Evolutionary conservation across 2,888 invertebrate species (phyloP), one percentile per base, ranked within the genome.

Genomic region (Polydesmus complanatus): DNA sequence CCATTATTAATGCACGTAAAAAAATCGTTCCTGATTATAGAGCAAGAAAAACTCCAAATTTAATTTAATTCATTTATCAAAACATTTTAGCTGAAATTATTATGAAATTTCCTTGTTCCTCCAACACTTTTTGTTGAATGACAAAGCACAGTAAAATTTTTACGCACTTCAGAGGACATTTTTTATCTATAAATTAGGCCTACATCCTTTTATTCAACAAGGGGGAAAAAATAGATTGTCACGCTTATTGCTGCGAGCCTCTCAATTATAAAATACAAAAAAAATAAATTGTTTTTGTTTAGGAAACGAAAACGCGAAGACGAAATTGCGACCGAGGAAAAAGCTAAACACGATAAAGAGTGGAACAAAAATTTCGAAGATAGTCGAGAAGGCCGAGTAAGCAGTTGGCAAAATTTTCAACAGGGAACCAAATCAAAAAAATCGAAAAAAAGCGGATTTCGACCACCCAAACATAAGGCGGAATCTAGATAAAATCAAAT

Each of bases 291-390:
- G 2, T 18, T 18, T 14, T 52, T 52, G 18, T 65, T 22, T 62
- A 72, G 94, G 59, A 95, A 95, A 73, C 78, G 96, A 54, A 93
- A 94, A 76, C 80, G 95, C 8, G 95, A 96, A 74, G 84, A 88
- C 21, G 94, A 95, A 78, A 85, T 92, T 58, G 90, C 91, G 63
- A 90, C 89, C 60, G 94, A 93, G 70, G 94, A 95, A 69, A 86
- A 87, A 69, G 81, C 85, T 63, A 87, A 91, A 63, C 77, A 88
- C 55, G 92, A 96, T 70, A 88, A 91, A 68, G 96, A 97, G 73
- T 98, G 95, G 93, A 91, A 95, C 66, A 93, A 95, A 73, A 98
- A 97, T 77, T 98, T 95, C 77, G 98, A 98, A 80, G 93, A 92
- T 78, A 92, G 92, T 52, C 80, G 92, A 64, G 91, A 93, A 78